Evolutionary conservation across 2,113 vertebrate genomes (phyloP).

Genomic region (Pseudorhombus dupliciocellatus): DNA sequence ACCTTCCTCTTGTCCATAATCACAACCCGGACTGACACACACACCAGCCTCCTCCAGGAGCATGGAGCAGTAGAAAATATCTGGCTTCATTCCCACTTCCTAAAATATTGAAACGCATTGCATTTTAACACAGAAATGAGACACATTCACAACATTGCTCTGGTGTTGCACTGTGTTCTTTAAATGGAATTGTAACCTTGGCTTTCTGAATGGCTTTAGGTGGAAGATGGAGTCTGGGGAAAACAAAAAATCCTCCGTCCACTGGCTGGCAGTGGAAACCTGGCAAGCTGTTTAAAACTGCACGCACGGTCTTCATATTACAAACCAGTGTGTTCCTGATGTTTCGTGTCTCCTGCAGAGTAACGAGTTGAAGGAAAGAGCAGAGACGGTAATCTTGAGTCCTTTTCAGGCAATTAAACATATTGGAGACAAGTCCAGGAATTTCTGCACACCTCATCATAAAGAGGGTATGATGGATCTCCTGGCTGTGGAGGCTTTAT

Average conservation of each 20-base stretch:
- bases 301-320: conserved; percentile 47
- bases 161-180: neutral
- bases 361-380: neutral
- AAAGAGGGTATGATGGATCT: conserved; percentile 75
- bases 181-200: conserved; percentile 56
- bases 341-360: conserved; percentile 67
- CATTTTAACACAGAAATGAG: neutral
- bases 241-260: conserved; percentile 69
- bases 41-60: conserved; percentile 76
- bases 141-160: neutral
- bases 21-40: conserved; percentile 58
- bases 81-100: conserved; percentile 70
- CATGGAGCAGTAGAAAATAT: conserved; percentile 71
- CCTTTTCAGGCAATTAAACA: neutral
- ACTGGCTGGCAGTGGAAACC: conserved; percentile 71
- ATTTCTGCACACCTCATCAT: conserved; percentile 46
- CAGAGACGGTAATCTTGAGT: neutral
- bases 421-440: neutral
- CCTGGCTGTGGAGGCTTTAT: conserved; percentile 73
- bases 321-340: conserved; percentile 39
- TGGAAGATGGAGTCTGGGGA: conserved; percentile 72
- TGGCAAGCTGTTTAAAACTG: conserved; percentile 62
- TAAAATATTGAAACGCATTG: conserved; percentile 29
- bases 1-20: conserved; percentile 63
- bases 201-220: conserved; percentile 69